Evolutionary conservation across 1,140 invertebrate genomes (phyloP).

Genomic region (Phocides pigmalion): DNA sequence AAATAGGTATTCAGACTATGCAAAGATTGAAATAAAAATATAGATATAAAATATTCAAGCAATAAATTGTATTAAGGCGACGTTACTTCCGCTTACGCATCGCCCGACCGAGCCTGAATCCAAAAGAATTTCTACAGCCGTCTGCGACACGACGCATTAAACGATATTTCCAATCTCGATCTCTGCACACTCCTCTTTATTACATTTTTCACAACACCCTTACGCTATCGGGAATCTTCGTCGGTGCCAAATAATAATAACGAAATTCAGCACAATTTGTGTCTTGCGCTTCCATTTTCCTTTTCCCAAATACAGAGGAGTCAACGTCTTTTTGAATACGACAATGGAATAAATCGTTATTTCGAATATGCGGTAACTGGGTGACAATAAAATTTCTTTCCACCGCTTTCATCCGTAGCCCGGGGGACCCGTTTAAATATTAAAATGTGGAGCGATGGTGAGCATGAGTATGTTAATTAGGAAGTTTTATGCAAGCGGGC

Average conservation of each 20-base stretch:
- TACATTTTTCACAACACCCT: constrained; percentile 54
- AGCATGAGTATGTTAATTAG: constrained; percentile 46
- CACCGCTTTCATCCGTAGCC: constrained; percentile 17
- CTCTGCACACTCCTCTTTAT: constrained; percentile 50
- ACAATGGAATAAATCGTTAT: constrained; percentile 53
- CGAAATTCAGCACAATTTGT: constrained; percentile 65
- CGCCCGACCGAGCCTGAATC: constrained; percentile 35
- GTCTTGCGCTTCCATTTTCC: constrained; percentile 50
- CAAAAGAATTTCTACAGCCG: constrained; percentile 41
- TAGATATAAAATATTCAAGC: constrained; percentile 24
- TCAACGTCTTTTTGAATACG: constrained; percentile 51
- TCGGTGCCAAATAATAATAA: constrained; percentile 65
- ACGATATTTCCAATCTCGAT: constrained; percentile 55
- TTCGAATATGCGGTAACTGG: constrained; percentile 38
- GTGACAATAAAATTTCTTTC: constrained; percentile 41
- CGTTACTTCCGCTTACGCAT: constrained; percentile 33
- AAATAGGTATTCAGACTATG: not conserved
- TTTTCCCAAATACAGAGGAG: constrained; percentile 45
- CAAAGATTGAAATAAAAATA: constrained; percentile 18
- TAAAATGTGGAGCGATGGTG: constrained; percentile 30
- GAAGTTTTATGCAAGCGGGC: constrained; percentile 45
- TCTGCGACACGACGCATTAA: constrained; percentile 39
- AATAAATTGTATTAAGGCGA: constrained; percentile 29
- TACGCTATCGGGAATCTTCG: constrained; percentile 48
- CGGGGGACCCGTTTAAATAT: constrained; percentile 27